phyloP scores from a whole-genome alignment of 2,888 invertebrate species.

The Epirrhoe tristata region DNA sequence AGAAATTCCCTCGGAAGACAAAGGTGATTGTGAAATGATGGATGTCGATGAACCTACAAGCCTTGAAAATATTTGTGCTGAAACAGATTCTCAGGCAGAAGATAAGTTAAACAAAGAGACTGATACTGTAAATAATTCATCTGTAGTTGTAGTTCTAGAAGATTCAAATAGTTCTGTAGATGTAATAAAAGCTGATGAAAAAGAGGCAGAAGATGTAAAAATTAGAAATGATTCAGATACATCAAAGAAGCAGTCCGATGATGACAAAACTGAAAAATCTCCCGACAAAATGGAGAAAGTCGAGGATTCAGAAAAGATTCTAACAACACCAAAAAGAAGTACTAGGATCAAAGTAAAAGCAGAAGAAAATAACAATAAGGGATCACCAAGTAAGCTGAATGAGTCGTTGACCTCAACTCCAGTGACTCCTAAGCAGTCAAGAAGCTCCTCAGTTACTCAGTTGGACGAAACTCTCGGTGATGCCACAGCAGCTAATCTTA shows the following conservation, averaged over 20 bases:
- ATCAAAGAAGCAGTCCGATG: constrained; percentile 13
- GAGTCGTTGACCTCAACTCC: constrained; percentile 59
- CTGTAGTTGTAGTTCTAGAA: constrained; percentile 48
- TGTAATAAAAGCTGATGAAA: constrained; percentile 20
- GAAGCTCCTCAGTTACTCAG: constrained; percentile 60
- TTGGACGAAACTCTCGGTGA: constrained; percentile 65
- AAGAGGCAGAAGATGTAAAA: constrained; percentile 11
- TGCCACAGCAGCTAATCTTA: constrained; percentile 59
- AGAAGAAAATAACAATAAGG: constrained; percentile 58
- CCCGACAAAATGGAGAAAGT: constrained; percentile 28
- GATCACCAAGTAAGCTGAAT: constrained; percentile 56
- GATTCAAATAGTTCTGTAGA: constrained; percentile 49
- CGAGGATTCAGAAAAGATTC: constrained; percentile 22
- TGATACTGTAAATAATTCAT: constrained; percentile 32
- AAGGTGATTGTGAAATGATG: constrained; percentile 54
- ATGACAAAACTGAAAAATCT: constrained; percentile 34
- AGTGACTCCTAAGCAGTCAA: constrained; percentile 63
- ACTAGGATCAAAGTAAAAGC: constrained; percentile 56
- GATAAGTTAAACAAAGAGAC: constrained; percentile 31
- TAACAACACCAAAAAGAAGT: constrained; percentile 63
- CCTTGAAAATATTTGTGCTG: constrained; percentile 40
- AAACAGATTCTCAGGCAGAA: constrained; percentile 25
- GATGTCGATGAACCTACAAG: constrained; percentile 57
- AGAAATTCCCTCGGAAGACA: constrained; percentile 38
- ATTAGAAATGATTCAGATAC: constrained; percentile 4